Conservation (phyloP, 2,888 invertebrate species). For the Hypsopygia costalis region DNA sequence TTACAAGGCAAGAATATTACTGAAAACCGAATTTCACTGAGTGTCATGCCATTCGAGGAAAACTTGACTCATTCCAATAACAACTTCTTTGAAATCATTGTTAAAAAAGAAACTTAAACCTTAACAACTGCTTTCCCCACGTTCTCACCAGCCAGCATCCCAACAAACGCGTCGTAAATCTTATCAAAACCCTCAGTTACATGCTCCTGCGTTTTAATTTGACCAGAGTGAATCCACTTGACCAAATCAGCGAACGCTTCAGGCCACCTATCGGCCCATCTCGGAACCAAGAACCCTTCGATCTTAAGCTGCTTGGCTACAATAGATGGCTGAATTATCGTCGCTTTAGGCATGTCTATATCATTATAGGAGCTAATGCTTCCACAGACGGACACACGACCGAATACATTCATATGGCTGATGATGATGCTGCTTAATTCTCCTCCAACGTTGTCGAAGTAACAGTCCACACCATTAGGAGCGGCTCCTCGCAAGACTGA, state of each 20-base stretch:
- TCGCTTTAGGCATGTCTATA: conserved; percentile 28
- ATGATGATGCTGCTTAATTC: conserved; percentile 78
- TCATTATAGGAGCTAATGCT: conserved; percentile 76
- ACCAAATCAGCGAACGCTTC: conserved; percentile 80
- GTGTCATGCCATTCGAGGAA: too few relatives aligned
- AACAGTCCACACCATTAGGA: conserved; percentile 85
- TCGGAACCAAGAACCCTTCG: conserved; percentile 77
- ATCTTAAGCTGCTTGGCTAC: conserved; percentile 78
- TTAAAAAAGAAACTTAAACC: too few relatives aligned
- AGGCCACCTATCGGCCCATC: conserved; percentile 74
- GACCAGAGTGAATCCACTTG: conserved; percentile 82
- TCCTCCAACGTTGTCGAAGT: conserved; percentile 87
- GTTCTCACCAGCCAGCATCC: conserved; percentile 80
- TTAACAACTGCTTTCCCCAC: conserved; percentile 71
- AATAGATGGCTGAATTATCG: conserved; percentile 70
- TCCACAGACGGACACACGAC: conserved; percentile 81
- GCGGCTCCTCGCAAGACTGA: conserved; percentile 79
- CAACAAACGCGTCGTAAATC: conserved; percentile 82
- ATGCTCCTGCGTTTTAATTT: conserved; percentile 83
- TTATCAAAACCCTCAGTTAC: conserved; percentile 84
- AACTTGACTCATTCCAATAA: too few relatives aligned
- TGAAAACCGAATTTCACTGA: too few relatives aligned
- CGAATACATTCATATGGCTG: conserved; percentile 78
- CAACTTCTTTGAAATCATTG: too few relatives aligned
- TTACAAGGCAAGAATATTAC: too few relatives aligned